Conservation (phyloP, 2,888 invertebrate species). For the Apamea epomidion region DNA sequence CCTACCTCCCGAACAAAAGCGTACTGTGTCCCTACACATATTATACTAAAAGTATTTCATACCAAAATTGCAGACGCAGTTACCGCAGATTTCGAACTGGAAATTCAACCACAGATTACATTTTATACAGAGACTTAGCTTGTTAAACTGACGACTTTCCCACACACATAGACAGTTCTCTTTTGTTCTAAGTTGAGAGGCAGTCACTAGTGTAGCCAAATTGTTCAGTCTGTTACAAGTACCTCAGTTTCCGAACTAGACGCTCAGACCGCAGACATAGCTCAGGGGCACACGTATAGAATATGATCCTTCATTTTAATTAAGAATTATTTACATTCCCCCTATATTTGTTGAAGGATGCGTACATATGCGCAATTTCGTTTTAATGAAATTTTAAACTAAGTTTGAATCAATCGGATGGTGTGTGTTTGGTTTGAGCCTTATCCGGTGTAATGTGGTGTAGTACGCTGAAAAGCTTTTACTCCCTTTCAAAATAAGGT, state of each 20-base stretch:
- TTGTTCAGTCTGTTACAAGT: conserved; percentile 34
- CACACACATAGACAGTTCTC: conserved; percentile 26
- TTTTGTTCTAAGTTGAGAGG: not conserved
- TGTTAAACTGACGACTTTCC: not conserved
- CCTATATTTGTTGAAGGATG: conserved; percentile 61
- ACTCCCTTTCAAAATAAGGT: not conserved
- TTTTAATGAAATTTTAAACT: conserved; percentile 67
- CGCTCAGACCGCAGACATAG: conserved; percentile 61
- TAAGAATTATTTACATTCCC: conserved; percentile 69
- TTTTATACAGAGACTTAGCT: conserved; percentile 27
- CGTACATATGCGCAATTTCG: conserved; percentile 65
- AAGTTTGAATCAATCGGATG: conserved; percentile 52
- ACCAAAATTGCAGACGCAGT: conserved; percentile 57
- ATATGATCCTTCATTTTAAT: conserved; percentile 68
- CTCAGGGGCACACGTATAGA: conserved; percentile 42
- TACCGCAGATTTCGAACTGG: conserved; percentile 52
- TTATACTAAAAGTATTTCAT: conserved; percentile 56
- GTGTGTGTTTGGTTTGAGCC: conserved; percentile 55
- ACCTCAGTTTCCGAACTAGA: conserved; percentile 58
- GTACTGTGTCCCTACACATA: conserved; percentile 37
- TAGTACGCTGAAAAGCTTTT: not conserved
- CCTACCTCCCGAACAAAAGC: conserved; percentile 46
- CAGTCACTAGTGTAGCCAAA: not conserved
- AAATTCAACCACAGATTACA: conserved; percentile 45
- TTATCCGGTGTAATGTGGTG: conserved; percentile 11